Evolutionary conservation across 2,797 vertebrate genomes (phyloP).

Genomic region (Decapterus maruadsi): DNA sequence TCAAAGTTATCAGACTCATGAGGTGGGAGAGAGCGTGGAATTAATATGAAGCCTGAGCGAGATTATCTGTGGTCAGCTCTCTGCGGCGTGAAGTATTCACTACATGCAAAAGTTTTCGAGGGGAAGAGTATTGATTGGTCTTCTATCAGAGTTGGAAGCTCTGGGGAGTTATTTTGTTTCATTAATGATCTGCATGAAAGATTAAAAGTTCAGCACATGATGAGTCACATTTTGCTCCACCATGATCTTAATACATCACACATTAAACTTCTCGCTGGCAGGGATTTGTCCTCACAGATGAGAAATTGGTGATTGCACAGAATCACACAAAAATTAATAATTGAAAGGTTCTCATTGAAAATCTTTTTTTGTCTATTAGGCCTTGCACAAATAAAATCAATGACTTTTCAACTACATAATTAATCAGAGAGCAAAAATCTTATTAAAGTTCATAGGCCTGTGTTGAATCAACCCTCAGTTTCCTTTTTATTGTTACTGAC

Average conservation of each 20-base stretch:
- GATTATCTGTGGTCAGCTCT: slow-evolving; percentile 33
- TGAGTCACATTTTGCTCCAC: not conserved
- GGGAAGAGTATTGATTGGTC: slow-evolving; percentile 35
- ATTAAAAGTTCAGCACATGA: not conserved
- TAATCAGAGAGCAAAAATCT: not conserved
- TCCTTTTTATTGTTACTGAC: not conserved
- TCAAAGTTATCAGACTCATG: slow-evolving; percentile 58
- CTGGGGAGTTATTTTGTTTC: slow-evolving; percentile 19
- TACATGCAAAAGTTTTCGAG: slow-evolving; percentile 11
- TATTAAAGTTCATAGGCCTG: not conserved
- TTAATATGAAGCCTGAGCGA: slow-evolving; percentile 35
- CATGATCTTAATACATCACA: not conserved
- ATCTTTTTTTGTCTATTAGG: not conserved
- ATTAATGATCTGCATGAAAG: slow-evolving; percentile 31
- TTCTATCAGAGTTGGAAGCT: not conserved
- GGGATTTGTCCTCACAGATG: not conserved
- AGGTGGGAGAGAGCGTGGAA: slow-evolving; percentile 41
- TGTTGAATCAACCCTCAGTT: not conserved
- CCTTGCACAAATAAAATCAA: not conserved
- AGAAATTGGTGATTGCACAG: not conserved
- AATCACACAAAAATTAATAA: not conserved
- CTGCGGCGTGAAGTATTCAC: slow-evolving; percentile 19
- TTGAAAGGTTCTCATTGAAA: not conserved
- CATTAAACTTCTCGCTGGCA: not conserved
- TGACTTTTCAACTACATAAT: not conserved